A percentile compares a stretch with the other conserved stretches of the same genome.
These are phyloP conservation scores for Phrynocephalus forsythii DNA, from an alignment of 2,797 vertebrate species.

Conservation along the genomic window DNA sequence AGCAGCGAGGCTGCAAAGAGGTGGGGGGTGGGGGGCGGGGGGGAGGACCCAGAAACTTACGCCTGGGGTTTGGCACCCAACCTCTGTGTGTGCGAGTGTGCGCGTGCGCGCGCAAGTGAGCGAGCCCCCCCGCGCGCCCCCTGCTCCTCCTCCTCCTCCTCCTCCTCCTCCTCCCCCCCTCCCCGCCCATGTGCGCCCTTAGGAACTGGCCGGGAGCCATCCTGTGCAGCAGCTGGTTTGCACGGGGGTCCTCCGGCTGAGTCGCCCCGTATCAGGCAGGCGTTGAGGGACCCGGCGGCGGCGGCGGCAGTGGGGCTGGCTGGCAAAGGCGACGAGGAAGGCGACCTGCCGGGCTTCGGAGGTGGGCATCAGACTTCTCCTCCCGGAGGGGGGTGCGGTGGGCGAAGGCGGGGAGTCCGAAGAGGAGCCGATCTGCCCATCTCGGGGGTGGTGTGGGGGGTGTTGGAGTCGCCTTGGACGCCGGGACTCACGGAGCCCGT, in stretches of 20 bases:
- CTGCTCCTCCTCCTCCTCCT: rapidly evolving
- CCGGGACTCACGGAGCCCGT: not conserved
- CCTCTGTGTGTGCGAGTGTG: not conserved
- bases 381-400: not conserved
- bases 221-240: not conserved
- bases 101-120: too few relatives aligned
- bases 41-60: not conserved
- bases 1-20: not conserved
- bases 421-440: not conserved
- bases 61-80: not conserved
- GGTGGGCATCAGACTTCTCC: too few relatives aligned
- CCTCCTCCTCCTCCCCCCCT: too few relatives aligned
- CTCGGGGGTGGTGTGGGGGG: not conserved
- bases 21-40: not conserved
- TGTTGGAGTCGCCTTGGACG: too few relatives aligned
- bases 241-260: not conserved
- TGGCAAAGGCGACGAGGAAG: not conserved
- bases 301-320: too few relatives aligned
- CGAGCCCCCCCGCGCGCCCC: too few relatives aligned
- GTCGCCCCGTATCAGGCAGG: too few relatives aligned
- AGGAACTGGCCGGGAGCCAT: not conserved
- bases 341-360: not conserved
- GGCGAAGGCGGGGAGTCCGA: not conserved
- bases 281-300: too few relatives aligned
- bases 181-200: not conserved